Percentiles rank a stretch among this genome's conserved stretches.
phyloP scores from a whole-genome alignment of 2,797 vertebrate species.

The Ceryle rudis region DNA sequence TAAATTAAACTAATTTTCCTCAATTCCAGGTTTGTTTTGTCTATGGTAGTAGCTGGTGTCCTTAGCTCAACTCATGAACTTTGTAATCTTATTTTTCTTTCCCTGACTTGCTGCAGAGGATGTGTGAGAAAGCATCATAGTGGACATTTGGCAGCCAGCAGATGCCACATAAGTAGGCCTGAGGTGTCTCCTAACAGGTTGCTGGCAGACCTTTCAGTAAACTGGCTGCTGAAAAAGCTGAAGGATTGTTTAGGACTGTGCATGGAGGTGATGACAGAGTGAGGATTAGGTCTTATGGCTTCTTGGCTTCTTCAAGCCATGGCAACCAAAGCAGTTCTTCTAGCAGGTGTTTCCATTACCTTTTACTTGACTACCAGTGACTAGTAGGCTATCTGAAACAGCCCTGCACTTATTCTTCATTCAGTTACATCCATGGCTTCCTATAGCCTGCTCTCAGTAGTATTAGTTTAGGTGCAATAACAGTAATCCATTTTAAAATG shows the following conservation, averaged over 20 bases:
- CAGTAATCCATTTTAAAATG: neutral
- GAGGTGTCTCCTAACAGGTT: neutral
- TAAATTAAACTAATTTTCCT: neutral
- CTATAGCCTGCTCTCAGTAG: neutral
- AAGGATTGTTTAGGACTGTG: neutral
- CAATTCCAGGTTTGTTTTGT: neutral
- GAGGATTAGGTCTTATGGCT: neutral
- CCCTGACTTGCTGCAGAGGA: too few relatives aligned
- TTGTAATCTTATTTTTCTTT: too few relatives aligned
- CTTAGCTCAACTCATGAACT: too few relatives aligned
- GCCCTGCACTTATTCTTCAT: neutral
- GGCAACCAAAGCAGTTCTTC: neutral
- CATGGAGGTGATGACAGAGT: neutral
- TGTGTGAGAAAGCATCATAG: too few relatives aligned
- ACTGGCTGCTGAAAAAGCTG: neutral
- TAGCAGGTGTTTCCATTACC: constrained; percentile 46
- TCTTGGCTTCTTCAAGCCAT: neutral
- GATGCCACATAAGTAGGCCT: neutral
- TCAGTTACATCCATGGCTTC: neutral
- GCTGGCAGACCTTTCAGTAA: neutral
- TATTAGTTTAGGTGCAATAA: constrained; percentile 35
- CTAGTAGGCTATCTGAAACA: neutral
- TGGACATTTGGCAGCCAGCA: too few relatives aligned
- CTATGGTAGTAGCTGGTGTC: too few relatives aligned
- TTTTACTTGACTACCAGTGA: constrained; percentile 21